Percentiles rank a stretch among this genome's conserved stretches.
Evolutionary conservation across 1,140 invertebrate species (phyloP).

Genomic region (Gonatopus flavifemur): DNA sequence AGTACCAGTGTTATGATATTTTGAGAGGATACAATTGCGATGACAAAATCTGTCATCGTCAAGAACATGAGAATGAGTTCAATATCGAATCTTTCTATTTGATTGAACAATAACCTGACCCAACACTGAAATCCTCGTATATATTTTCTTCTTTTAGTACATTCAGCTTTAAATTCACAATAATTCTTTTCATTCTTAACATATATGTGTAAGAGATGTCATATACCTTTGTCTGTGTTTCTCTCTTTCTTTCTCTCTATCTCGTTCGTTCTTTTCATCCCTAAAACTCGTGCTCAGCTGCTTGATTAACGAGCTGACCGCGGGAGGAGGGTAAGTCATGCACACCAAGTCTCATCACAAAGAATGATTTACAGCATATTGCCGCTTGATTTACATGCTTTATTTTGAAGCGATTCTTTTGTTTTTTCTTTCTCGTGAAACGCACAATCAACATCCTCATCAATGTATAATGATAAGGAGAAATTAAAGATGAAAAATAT

Average conservation of each 20-base stretch:
- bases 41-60: too few species aligned
- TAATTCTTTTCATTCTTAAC: slow-evolving; percentile 25
- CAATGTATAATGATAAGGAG: too few species aligned
- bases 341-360: slow-evolving; percentile 38
- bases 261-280: slow-evolving; percentile 64
- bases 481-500: too few species aligned
- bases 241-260: slow-evolving; percentile 64
- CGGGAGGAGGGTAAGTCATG: slow-evolving; percentile 77
- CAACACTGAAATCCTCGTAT: slow-evolving; percentile 20
- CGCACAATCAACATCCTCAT: slow-evolving; percentile 35
- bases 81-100: neutral
- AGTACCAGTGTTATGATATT: too few species aligned
- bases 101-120: slow-evolving; percentile 5
- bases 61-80: too few species aligned
- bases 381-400: slow-evolving; percentile 37
- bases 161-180: slow-evolving; percentile 18
- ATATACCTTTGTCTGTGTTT: slow-evolving; percentile 46
- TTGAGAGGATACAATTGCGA: too few species aligned
- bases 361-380: slow-evolving; percentile 34
- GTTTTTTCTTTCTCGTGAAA: slow-evolving; percentile 31
- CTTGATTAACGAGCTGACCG: slow-evolving; percentile 82
- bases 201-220: slow-evolving; percentile 55
- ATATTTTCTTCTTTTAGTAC: neutral
- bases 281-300: slow-evolving; percentile 69
- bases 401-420: slow-evolving; percentile 33